Percentiles rank a stretch among this genome's conserved stretches.
Evolutionary conservation across 23 tunicate genomes (phyloP).

Genomic region (Trididemnum clinides): DNA sequence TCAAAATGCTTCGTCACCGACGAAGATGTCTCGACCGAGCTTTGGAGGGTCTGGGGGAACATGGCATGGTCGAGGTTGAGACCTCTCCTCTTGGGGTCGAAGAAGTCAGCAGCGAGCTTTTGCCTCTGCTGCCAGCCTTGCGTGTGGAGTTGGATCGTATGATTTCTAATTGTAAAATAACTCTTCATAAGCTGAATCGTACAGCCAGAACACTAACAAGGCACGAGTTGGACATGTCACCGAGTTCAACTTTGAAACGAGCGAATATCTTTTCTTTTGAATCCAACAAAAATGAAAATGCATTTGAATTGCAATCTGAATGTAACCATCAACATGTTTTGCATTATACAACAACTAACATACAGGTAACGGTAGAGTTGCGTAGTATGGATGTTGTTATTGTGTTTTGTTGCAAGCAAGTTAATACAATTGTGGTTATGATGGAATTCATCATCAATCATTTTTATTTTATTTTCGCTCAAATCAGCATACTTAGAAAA

Average conservation of each 20-base stretch:
- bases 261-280: constrained; percentile 44
- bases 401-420: too few species aligned
- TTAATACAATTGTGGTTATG: too few species aligned
- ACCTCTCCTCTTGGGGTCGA: constrained; percentile 76
- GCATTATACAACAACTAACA: constrained; percentile 58
- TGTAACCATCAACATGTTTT: constrained; percentile 81
- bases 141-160: constrained; percentile 78
- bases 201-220: constrained; percentile 32
- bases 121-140: constrained; percentile 66
- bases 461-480: too few species aligned
- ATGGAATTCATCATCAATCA: too few species aligned
- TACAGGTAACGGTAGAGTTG: too few species aligned
- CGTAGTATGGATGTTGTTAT: too few species aligned
- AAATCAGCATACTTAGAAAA: too few species aligned
- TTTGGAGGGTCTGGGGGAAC: constrained; percentile 72
- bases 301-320: constrained; percentile 54
- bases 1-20: constrained; percentile 90
- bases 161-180: constrained; percentile 65
- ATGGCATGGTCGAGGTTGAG: constrained; percentile 75
- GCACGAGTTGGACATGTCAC: constrained; percentile 34
- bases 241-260: constrained; percentile 28
- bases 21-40: constrained; percentile 69
- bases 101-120: constrained; percentile 54
- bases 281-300: not conserved
- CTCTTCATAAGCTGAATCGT: constrained; percentile 52